Conservation (phyloP, 2,797 vertebrate species). For the Hippopotamyrus pictus region DNA sequence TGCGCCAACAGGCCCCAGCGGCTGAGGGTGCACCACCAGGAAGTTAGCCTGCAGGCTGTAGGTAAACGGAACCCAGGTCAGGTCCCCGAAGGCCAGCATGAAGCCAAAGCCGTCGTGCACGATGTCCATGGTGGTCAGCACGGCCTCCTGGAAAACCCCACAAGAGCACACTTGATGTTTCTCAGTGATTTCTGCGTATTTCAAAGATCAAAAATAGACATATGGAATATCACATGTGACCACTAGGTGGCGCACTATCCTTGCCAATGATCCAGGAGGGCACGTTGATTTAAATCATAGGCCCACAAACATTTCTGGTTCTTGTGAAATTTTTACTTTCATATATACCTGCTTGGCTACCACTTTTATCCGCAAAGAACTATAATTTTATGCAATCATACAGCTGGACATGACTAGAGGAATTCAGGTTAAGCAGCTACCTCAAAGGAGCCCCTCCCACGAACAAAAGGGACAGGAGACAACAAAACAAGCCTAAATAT, state of each 20-base stretch:
- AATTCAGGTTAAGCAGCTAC: not conserved
- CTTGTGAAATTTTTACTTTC: not conserved
- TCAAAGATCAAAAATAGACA: not conserved
- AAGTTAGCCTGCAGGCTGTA: constrained; percentile 81
- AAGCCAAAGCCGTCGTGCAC: constrained; percentile 85
- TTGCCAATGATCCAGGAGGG: not conserved
- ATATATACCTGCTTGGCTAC: not conserved
- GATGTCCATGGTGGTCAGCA: constrained; percentile 88
- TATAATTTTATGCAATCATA: not conserved
- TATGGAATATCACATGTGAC: not conserved
- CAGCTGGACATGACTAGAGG: not conserved
- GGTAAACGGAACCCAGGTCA: constrained; percentile 84
- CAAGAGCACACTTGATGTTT: not conserved
- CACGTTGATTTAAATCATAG: not conserved
- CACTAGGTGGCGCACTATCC: not conserved
- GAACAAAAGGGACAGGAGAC: not conserved
- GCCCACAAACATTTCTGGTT: not conserved
- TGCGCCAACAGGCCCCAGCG: constrained; percentile 53
- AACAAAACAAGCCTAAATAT: not conserved
- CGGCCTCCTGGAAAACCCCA: constrained; percentile 63
- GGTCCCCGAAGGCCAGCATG: constrained; percentile 85
- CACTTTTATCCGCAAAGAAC: not conserved
- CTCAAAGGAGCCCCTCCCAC: not conserved
- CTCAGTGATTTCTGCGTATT: not conserved
- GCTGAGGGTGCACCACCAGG: constrained; percentile 74